A percentile compares a stretch with the other conserved stretches of the same genome.
Conservation (phyloP, 2,113 vertebrate species). For the Spilogale gracilis region DNA sequence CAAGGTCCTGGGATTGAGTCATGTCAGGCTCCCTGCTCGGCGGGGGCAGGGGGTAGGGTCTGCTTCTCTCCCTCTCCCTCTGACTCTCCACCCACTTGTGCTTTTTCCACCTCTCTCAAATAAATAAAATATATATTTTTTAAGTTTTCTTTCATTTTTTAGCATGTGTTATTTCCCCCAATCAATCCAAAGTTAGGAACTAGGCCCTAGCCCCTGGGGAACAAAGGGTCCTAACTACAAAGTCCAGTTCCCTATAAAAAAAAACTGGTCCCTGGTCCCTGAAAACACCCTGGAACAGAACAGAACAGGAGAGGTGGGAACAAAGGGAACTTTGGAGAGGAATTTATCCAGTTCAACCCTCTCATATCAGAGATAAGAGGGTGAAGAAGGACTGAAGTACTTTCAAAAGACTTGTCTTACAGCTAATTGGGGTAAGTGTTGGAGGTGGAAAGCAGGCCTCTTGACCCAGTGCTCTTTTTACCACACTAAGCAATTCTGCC, state of each 20-base stretch:
- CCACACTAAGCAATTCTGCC: constrained; percentile 29
- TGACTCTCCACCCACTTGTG: neutral
- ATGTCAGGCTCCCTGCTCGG: neutral
- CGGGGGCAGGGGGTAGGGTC: neutral
- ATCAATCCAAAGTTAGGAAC: neutral
- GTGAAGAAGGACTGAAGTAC: neutral
- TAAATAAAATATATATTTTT: neutral
- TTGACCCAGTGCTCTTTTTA: constrained; percentile 28
- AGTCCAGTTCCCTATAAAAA: neutral
- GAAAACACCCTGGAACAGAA: neutral
- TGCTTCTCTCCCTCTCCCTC: neutral
- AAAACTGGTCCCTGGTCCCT: neutral
- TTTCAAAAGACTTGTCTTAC: constrained; percentile 23
- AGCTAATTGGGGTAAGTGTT: neutral
- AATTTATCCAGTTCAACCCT: neutral
- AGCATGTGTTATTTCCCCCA: neutral
- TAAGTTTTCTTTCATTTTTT: neutral
- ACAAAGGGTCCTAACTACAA: neutral
- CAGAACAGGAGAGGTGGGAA: neutral
- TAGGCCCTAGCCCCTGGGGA: neutral
- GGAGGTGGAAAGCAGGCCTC: neutral
- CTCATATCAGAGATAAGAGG: neutral
- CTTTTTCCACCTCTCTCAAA: neutral
- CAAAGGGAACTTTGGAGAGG: neutral
- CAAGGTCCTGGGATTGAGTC: neutral